Evolutionary conservation across 2,888 invertebrate genomes (phyloP).

Genomic region (Ornithoptera priamus): DNA sequence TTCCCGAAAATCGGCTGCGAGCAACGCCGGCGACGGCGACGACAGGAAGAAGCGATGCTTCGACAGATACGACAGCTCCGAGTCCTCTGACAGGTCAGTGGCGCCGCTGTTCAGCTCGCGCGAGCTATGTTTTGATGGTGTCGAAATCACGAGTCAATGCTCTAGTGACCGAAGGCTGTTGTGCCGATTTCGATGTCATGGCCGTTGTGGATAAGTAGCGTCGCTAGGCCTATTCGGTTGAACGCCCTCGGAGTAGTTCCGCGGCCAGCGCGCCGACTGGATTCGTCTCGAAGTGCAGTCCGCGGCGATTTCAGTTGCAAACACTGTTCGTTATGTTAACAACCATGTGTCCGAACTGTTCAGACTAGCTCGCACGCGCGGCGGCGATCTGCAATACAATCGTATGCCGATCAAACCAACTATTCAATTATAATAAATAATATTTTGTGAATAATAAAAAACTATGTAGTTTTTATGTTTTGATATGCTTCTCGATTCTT

Average conservation of each 20-base stretch:
- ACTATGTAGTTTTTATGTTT: too few species aligned
- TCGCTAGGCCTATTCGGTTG: constrained; percentile 60
- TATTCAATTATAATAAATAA: too few species aligned
- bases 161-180: constrained; percentile 77
- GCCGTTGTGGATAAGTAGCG: constrained; percentile 66
- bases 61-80: constrained; percentile 95
- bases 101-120: constrained; percentile 18
- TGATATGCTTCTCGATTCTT: too few species aligned
- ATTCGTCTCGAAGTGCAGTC: constrained; percentile 46
- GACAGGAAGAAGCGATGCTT: constrained; percentile 91
- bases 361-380: too few species aligned
- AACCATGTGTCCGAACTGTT: constrained; percentile 4
- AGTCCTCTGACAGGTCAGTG: constrained; percentile 94
- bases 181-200: constrained; percentile 73
- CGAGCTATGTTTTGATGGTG: constrained; percentile 48
- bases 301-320: constrained; percentile 41
- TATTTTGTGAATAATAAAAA: too few species aligned
- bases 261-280: constrained; percentile 49
- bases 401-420: too few species aligned
- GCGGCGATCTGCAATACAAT: too few species aligned
- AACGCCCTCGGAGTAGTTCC: constrained; percentile 62
- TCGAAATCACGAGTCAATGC: constrained; percentile 71
- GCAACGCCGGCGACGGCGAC: constrained; percentile 66
- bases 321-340: constrained; percentile 17
- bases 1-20: constrained; percentile 65